Conservation (phyloP, 2,888 invertebrate genomes). For the Andrena marginata region DNA sequence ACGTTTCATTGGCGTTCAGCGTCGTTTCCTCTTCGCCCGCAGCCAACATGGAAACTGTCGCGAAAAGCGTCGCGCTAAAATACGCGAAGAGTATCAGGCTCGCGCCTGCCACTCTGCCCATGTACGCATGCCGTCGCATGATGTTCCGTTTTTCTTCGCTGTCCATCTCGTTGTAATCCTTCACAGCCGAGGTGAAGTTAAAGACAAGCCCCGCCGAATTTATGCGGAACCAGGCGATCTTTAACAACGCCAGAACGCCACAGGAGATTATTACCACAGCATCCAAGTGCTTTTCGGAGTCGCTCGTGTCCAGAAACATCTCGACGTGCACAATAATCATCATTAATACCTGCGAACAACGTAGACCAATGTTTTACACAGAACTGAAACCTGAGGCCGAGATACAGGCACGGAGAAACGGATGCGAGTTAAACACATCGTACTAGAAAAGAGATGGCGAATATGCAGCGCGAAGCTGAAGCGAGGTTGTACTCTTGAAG, state of each 20-base stretch:
- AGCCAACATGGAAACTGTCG: background rate
- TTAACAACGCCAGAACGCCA: background rate
- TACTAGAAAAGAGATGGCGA: background rate
- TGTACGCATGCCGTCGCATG: conserved; percentile 12
- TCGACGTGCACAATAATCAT: background rate
- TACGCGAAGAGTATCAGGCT: conserved; percentile 8
- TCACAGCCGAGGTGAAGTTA: conserved; percentile 9
- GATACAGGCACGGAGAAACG: background rate
- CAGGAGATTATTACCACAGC: background rate
- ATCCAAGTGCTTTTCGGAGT: background rate
- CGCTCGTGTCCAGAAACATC: background rate
- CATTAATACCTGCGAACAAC: background rate
- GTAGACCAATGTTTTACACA: background rate
- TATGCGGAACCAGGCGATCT: background rate
- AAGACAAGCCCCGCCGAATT: background rate
- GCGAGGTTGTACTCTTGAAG: background rate
- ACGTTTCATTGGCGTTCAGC: background rate
- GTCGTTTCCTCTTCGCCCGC: background rate
- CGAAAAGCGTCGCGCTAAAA: background rate
- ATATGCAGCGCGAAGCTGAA: background rate
- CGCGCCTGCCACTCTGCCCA: background rate
- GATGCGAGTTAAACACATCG: background rate
- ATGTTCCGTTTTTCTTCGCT: conserved; percentile 7
- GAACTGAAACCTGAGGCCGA: background rate
- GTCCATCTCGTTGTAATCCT: conserved; percentile 11